Conservation (phyloP, 2,113 vertebrate species). For the Meriones unguiculatus region DNA sequence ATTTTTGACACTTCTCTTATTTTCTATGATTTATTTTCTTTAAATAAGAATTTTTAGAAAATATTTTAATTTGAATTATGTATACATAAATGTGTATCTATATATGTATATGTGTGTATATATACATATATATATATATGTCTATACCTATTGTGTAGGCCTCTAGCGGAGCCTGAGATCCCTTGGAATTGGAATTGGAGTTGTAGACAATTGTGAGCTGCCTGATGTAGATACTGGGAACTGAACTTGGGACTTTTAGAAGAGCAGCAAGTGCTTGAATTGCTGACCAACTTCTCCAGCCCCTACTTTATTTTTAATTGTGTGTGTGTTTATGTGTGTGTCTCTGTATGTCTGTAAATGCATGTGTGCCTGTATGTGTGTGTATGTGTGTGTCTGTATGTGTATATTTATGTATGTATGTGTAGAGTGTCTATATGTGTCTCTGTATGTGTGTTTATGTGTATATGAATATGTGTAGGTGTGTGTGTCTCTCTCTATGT, state of each 20-base stretch:
- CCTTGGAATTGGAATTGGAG: too few species aligned
- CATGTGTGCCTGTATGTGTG: neutral
- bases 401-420: neutral
- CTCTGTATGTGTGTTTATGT: too few species aligned
- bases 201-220: neutral
- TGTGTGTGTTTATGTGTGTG: neutral
- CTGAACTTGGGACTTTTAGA: neutral
- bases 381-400: neutral
- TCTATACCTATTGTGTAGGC: neutral
- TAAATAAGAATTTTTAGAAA: neutral
- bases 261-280: neutral
- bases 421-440: too few species aligned
- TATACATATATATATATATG: neutral
- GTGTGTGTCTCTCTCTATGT: neutral
- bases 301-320: neutral
- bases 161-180: neutral
- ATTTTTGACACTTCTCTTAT: neutral
- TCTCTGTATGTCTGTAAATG: neutral
- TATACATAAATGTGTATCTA: neutral
- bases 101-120: neutral
- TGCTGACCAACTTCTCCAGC: neutral
- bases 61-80: neutral
- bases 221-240: neutral
- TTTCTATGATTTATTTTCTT: neutral
- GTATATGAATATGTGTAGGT: too few species aligned